Evolutionary conservation across 2,797 vertebrate species (phyloP), one percentile per base, ranked within the genome.

Genomic region (Diplodus puntazzo): DNA sequence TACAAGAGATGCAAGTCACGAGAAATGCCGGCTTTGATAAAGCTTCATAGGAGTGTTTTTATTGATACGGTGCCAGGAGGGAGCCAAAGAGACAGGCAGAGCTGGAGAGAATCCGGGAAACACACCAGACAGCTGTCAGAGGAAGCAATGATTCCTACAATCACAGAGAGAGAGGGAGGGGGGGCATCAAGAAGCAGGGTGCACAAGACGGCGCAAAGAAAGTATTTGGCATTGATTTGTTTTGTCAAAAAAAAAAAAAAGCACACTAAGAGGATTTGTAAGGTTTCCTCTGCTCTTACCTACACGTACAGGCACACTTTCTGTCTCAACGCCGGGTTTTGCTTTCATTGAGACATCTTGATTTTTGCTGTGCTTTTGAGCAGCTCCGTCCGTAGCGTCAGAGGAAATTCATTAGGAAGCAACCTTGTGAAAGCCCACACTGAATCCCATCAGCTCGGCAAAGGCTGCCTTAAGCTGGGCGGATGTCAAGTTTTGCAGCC

Each of bases 401-500:
- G 74, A 89, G 77, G 81, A 91, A 89, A 83, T 83, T 92, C 84
- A 88, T 93, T 88, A 85, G 87, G 73, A 84, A 57, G 80, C 63
- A 80, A 62, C 79, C 69, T 75, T 39, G 77, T 81, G 80, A 85
- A 84, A 87, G 67, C 88, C 85, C 87, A 84, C 85, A 80, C 78
- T 57, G 79, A 88, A 87, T 88, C 82, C 85, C 87, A 61, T 90
- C 85, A 83, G 82, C 60, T 5, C 23, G 72, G 58, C 25, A 63
- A 75, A 87, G 80, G 80, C 84, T 65, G 86, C 76, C 72, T 84
- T 81, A 84, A 94, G 85, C 88, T 68, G 80, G 82, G 83, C 49
- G 70, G 79, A 90, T 90, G 90, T 94, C 88, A 89, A 85, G 72
- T 89, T 39, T 82, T 90, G 82, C 88, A 86, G 75, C 89, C 89